phyloP scores from a whole-genome alignment of 2,797 vertebrate genomes.

The Sebastes taczanowskii region DNA sequence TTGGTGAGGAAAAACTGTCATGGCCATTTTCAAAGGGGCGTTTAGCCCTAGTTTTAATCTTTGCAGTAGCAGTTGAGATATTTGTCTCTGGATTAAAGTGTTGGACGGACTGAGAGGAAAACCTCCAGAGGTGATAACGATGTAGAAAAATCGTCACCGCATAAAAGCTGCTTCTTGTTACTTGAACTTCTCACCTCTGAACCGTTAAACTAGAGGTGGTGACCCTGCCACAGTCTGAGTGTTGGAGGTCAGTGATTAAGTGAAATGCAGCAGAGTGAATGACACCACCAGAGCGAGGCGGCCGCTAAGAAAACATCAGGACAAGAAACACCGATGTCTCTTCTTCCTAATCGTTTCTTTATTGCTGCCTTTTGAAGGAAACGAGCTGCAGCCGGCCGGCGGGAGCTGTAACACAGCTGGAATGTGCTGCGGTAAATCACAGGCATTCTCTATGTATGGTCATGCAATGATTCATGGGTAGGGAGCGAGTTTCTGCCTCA shows the following conservation, averaged over 20 bases:
- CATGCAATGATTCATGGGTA: conserved; percentile 32
- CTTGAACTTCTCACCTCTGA: conserved; percentile 48
- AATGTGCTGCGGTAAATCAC: conserved; percentile 3
- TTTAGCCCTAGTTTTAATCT: not conserved
- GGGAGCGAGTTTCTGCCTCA: conserved; percentile 4
- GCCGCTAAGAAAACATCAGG: not conserved
- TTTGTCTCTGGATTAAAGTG: not conserved
- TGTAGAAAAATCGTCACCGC: not conserved
- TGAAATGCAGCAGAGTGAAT: conserved; percentile 14
- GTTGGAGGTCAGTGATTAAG: conserved; percentile 4
- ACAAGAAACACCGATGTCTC: not conserved
- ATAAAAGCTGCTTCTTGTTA: conserved; percentile 10
- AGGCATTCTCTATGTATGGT: not conserved
- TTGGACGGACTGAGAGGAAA: not conserved
- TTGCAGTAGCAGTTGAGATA: not conserved
- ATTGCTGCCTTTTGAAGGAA: conserved; percentile 14
- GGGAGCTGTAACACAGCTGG: not conserved
- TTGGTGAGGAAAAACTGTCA: accelerated
- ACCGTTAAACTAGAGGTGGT: conserved; percentile 18
- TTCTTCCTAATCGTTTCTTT: conserved; percentile 22
- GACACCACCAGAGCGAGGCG: not conserved
- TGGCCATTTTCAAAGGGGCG: too few species aligned
- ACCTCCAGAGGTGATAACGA: not conserved
- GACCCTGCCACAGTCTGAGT: not conserved
- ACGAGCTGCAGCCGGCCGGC: not conserved